phyloP scores from a whole-genome alignment of 2,888 invertebrate species.

The Blomia tropicalis region DNA sequence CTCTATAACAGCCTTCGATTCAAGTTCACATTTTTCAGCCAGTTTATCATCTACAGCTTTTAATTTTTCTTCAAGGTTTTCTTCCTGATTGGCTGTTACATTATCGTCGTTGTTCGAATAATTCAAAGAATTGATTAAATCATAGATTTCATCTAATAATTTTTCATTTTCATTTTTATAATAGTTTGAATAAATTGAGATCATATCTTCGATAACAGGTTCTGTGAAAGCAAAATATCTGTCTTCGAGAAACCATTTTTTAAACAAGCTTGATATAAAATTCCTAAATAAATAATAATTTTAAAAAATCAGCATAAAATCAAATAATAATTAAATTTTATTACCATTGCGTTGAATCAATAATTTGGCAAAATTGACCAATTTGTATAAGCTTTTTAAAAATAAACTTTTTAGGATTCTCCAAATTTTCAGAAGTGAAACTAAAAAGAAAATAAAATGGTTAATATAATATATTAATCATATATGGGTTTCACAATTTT shows the following conservation, averaged over 20 bases:
- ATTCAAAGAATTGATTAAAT: neutral
- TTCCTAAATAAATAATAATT: neutral
- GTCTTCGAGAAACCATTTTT: neutral
- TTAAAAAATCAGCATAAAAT: neutral
- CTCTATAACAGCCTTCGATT: neutral
- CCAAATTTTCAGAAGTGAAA: neutral
- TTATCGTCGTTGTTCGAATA: neutral
- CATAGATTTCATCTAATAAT: neutral
- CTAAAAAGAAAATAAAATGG: neutral
- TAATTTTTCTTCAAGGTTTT: neutral
- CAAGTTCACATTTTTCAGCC: neutral
- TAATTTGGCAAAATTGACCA: neutral
- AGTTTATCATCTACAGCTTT: neutral
- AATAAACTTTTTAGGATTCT: neutral
- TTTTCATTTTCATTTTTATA: neutral
- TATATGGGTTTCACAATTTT: no score
- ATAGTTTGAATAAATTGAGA: neutral
- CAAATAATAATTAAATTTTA: neutral
- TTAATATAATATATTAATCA: no score
- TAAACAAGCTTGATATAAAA: neutral
- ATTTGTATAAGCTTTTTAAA: neutral
- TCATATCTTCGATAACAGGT: neutral
- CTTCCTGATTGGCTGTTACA: neutral
- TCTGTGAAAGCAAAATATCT: neutral
- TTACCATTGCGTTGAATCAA: conserved; percentile 4